These are phyloP conservation scores for Oreortyx pictus DNA, from an alignment of 2,797 vertebrate genomes.

Conservation along the genomic window DNA sequence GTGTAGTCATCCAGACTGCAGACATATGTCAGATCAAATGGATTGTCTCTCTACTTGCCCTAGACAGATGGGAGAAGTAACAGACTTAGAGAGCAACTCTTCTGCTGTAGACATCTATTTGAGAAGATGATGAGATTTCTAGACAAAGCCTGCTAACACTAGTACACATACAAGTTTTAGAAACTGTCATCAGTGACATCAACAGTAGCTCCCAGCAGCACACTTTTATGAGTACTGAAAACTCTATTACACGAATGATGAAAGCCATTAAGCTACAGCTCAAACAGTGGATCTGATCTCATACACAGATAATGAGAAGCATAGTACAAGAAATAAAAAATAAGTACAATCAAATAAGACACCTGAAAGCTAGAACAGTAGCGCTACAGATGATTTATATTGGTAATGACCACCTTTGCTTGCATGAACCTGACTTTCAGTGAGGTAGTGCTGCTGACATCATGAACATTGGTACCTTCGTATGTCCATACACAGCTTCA, in stretches of 20 bases:
- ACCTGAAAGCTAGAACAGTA: background rate
- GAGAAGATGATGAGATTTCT: background rate
- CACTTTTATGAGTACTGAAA: background rate
- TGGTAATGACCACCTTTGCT: background rate
- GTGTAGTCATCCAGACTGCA: background rate
- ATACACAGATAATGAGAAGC: background rate
- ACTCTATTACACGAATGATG: background rate
- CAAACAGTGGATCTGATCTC: background rate
- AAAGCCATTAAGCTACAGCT: background rate
- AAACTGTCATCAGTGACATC: background rate
- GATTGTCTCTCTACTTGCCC: background rate
- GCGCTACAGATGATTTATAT: background rate
- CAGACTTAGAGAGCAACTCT: background rate
- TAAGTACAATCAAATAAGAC: background rate
- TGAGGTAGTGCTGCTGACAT: background rate
- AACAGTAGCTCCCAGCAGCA: background rate
- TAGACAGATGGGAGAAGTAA: background rate
- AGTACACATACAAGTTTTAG: background rate
- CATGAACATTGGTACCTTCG: background rate
- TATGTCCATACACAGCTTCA: fast-evolving
- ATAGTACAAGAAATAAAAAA: background rate
- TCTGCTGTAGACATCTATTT: background rate
- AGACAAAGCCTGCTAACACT: background rate
- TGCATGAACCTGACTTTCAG: background rate
- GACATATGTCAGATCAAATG: background rate